Evolutionary conservation across 2,888 invertebrate species (phyloP), one percentile per base, ranked within the genome.

Genomic region (Eurytoma adleriae): DNA sequence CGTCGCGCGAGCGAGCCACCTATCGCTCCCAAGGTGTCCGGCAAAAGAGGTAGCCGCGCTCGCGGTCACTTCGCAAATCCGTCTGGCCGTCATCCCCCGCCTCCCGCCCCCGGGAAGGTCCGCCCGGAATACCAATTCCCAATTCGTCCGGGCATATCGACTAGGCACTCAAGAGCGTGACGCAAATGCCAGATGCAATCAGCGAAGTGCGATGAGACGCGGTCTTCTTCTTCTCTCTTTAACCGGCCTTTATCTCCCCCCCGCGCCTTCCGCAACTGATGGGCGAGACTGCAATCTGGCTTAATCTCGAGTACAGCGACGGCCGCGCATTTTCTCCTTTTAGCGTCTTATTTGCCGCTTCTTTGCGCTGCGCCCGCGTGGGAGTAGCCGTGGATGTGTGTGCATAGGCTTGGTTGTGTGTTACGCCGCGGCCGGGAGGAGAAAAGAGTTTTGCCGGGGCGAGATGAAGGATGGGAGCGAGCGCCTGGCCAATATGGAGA

Each of bases 161-260:
- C 90, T 88, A 86, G 88, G 87, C 87, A 89, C 89, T 90, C 89
- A 88, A 88, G 88, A 85, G 82, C 82, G 90, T 90, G 90, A 90
- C 90, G 90, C 88, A 90, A 90, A 90, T 90, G 90, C 90, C 87
- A 89, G 90, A 90, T 90, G 90, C 89, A 90, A 90, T 90, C 90
- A 90, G 83, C 86, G 66, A 67, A 66, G 69, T 67, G 71, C 74
- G 69, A 50, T 48, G 67, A 78, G 67, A 30, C 48, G 20, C 27
- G 50, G 64, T 66, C 62, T 69, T 69, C 20, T 18, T 66, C 57
- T 50, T 48, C 40, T 78, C 40, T 78, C 79, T 73, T 48, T 56
- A 52, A 67, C 57, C 59, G 64, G 30, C 69, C 30, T 64, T 27
- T 61, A 67, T 78, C 70, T 57, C 13, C 57, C 30, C 48, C 48